Conservation (phyloP, 2,888 invertebrate genomes). For the Gandaritis pyraliata region DNA sequence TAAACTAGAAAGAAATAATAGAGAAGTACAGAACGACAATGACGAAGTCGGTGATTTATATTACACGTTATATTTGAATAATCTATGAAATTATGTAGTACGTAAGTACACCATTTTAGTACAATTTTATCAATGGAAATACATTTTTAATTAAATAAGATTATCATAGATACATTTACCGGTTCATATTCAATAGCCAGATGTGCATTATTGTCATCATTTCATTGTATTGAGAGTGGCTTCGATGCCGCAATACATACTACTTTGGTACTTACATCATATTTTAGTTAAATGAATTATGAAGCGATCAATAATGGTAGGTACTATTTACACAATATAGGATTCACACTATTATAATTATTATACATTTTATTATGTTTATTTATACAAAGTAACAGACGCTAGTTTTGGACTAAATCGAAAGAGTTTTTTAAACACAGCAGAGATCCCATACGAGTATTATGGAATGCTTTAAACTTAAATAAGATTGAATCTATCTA, state of each 20-base stretch:
- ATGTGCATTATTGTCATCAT: constrained; percentile 78
- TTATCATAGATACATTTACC: constrained; percentile 28
- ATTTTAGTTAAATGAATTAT: constrained; percentile 32
- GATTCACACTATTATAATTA: neutral
- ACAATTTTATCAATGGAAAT: constrained; percentile 16
- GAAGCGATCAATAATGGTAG: constrained; percentile 55
- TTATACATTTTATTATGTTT: constrained; percentile 36
- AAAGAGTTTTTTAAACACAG: constrained; percentile 80
- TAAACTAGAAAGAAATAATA: no score
- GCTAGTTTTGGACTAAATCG: constrained; percentile 71
- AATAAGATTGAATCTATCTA: constrained; percentile 79
- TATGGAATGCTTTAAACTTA: constrained; percentile 81
- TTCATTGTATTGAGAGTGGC: constrained; percentile 54
- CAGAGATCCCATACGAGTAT: constrained; percentile 81
- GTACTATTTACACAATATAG: constrained; percentile 63
- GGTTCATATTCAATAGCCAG: constrained; percentile 64
- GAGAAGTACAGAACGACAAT: no score
- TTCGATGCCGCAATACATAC: constrained; percentile 27
- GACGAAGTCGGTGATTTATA: no score
- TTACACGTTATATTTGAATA: no score
- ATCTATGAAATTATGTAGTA: no score
- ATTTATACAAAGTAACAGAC: constrained; percentile 65
- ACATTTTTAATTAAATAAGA: constrained; percentile 10
- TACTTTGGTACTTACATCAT: constrained; percentile 6
- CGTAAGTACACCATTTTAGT: no score